Base-by-base conservation (phyloP, 2,797 vertebrate species). In the Gobionotothen gibberifrons region DNA sequence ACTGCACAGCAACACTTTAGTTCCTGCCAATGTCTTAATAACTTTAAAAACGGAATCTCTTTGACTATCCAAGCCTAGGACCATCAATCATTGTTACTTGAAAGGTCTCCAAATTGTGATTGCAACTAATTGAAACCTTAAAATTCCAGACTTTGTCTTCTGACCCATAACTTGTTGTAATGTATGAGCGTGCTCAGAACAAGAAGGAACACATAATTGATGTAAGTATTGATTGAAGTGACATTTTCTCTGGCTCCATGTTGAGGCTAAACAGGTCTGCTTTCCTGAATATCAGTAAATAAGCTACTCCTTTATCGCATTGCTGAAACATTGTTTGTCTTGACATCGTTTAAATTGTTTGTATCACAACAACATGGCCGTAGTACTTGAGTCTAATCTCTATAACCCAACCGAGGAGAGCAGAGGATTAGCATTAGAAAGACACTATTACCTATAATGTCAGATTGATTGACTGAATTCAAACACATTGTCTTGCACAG, bases 51-150 rank as follows among this genome's bases (percentile, higher is more conserved):
- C 8, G 22, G 13, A 39, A 48, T 49, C 1, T 3, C 8, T 39
- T n/a, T 49, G 69, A 72, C 56, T 77, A 51, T 69, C 42, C n/a
- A 48, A 69, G 60, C 48, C 39, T 64, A 74, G 36, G 19, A 58
- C 48, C 13, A 53, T 32, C 29, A 43, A 59, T 67, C 42, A 6
- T 68, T 72, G 74, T 72, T 64, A 80, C 60, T 76, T 63, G 9
- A 73, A 36, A 56, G 17, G 19, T 64, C 56, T 60, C 17, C 62
- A 47, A 40, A 60, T 36, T 36, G 32, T 36, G 32, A 36, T 36
- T 36, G 32, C 6, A 36, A 36, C 32, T 36, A 36, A 36, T 36
- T 36, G 32, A 53, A 58, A 22, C 0, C 42, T 40, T 3, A 40
- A 4, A 47, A 69, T 70, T 70, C 51, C 44, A 56, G 12, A 56